These are phyloP conservation scores for Stenichneumon culpator DNA, from an alignment of 2,888 invertebrate genomes.

Conservation along the genomic window DNA sequence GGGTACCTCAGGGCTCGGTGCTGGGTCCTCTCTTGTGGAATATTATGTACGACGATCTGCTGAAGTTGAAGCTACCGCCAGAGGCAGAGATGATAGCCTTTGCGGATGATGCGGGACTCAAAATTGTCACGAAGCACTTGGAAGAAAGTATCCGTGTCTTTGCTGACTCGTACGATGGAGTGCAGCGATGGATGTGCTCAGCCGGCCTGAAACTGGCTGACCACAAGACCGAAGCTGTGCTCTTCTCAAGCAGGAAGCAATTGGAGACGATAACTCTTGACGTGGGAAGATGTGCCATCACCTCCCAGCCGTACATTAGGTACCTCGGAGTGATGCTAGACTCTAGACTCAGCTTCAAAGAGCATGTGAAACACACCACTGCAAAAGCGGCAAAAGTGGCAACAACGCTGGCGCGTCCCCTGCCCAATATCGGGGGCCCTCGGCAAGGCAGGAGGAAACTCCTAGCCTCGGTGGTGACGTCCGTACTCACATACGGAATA, in stretches of 20 bases:
- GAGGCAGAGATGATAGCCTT: slow-evolving; percentile 35
- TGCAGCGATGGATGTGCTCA: slow-evolving; percentile 30
- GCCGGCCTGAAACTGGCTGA: slow-evolving; percentile 58
- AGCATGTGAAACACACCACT: background rate
- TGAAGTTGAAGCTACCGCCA: background rate
- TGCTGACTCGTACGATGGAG: background rate
- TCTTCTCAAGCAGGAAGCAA: slow-evolving; percentile 56
- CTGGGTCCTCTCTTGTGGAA: slow-evolving; percentile 58
- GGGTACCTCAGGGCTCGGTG: slow-evolving; percentile 64
- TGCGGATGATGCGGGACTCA: slow-evolving; percentile 49
- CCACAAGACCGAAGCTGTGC: slow-evolving; percentile 67
- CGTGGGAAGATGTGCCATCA: slow-evolving; percentile 42
- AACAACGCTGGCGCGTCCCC: slow-evolving; percentile 54
- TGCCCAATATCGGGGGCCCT: slow-evolving; percentile 70
- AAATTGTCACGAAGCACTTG: slow-evolving; percentile 40
- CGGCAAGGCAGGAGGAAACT: slow-evolving; percentile 57
- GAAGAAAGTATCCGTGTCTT: slow-evolving; percentile 24
- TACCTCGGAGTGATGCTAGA: slow-evolving; percentile 67
- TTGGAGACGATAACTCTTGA: slow-evolving; percentile 45
- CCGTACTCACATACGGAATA: slow-evolving; percentile 61
- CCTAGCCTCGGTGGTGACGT: slow-evolving; percentile 54
- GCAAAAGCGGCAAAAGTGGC: slow-evolving; percentile 15
- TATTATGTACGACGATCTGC: slow-evolving; percentile 37
- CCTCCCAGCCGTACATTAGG: slow-evolving; percentile 53
- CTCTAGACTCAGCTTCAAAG: slow-evolving; percentile 20